Evolutionary conservation across 2,888 invertebrate species (phyloP).

Genomic region (Sepiola atlantica): DNA sequence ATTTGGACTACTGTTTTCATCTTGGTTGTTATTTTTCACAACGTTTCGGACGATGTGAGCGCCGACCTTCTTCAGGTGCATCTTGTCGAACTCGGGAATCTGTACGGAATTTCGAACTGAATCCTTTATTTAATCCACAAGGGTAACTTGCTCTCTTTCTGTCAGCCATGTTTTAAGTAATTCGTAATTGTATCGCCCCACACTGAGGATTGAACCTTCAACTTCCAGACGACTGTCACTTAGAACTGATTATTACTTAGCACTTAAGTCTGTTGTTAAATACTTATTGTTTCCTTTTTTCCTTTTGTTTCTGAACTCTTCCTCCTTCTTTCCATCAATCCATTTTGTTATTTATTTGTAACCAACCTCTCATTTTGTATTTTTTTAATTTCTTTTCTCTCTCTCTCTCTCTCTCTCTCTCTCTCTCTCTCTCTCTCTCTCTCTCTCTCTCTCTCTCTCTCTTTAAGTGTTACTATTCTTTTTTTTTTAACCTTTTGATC

Average conservation of each 20-base stretch:
- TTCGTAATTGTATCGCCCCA: no score
- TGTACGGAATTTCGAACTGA: background rate
- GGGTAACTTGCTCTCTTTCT: background rate
- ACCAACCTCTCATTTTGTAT: no score
- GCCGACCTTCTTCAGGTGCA: no score
- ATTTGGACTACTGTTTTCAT: no score
- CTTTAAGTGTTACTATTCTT: background rate
- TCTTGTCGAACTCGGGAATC: no score
- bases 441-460: background rate
- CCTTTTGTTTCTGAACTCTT: no score
- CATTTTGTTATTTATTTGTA: background rate
- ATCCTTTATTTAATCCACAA: background rate
- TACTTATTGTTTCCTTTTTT: background rate
- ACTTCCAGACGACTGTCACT: no score
- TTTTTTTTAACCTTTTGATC: background rate
- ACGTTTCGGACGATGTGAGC: no score
- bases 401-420: background rate
- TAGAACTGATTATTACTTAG: no score
- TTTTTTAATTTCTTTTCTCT: background rate
- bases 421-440: background rate
- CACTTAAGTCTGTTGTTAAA: no score
- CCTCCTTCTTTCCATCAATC: background rate
- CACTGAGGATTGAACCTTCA: no score
- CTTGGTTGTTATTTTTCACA: no score
- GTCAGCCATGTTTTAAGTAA: background rate